Base-by-base conservation (phyloP, 1,140 invertebrate species). In the Mya arenaria region DNA sequence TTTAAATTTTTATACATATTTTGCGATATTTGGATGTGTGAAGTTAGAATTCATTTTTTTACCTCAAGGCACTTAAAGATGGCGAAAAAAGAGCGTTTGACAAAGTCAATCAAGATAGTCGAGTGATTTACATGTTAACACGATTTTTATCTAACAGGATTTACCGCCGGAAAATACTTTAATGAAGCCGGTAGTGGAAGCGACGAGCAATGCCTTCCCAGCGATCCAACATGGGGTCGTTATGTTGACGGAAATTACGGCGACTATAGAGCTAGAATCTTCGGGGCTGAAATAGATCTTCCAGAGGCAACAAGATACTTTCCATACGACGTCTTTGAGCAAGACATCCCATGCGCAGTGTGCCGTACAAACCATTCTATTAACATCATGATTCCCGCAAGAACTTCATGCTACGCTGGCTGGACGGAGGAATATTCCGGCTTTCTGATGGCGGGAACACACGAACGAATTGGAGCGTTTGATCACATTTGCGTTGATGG, bases 401-500 rank as follows among this genome's bases (percentile, higher is more conserved):
- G 69, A 23, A 28, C n/a, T 10, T 56, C n/a, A 30, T 87, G 86
- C 62, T 80, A 79, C 39, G 0, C 44, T 36, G 73, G 74, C 3
- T 87, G 86, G 84, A 65, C 37, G 8, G 17, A 48, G 0, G 78
- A 86, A 71, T 87, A 87, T 44, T 39, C 15, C 0, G 86, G 86
- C 6, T 85, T 84, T 63, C 32, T 88, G 8, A 81, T 85, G 71
- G 69, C 85, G 13, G 78, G 39, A 25, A 8, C 44, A 25, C 73
- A 83, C n/a, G 28, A 28, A 2, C 48, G 15, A 13, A 25, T 84
- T 10, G 74, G 36, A 4, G 52, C 77, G 10, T 37, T 36, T 25
- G 68, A 86, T 52, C 84, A 78, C 62, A 63, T 85, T 8, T 87
- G 86, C 78, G 63, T 87, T 25, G 86, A 87, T 48, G n/a, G 44